phyloP scores from a whole-genome alignment of 2,888 invertebrate species.

The Eilema depressum region DNA sequence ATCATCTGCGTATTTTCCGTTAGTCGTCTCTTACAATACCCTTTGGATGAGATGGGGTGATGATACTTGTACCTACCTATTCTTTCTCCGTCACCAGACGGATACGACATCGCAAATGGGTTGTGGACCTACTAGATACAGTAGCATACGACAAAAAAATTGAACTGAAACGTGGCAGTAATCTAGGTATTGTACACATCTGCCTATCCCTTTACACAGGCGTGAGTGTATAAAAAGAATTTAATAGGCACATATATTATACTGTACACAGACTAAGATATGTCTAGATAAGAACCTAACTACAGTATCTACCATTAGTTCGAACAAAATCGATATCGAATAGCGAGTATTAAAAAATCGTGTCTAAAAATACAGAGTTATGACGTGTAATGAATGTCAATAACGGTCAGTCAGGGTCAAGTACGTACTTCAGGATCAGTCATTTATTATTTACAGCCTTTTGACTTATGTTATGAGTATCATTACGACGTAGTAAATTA shows the following conservation, averaged over 20 bases:
- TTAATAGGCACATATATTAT: neutral
- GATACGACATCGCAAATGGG: too few relatives aligned
- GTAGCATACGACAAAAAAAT: too few relatives aligned
- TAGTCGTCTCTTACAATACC: too few relatives aligned
- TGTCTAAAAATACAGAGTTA: constrained; percentile 33
- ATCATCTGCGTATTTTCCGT: too few relatives aligned
- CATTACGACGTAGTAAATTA: neutral
- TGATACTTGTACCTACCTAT: too few relatives aligned
- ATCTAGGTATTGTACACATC: too few relatives aligned
- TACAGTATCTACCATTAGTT: neutral
- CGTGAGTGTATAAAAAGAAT: neutral
- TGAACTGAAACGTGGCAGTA: too few relatives aligned
- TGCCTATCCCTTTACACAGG: too few relatives aligned
- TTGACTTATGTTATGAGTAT: neutral
- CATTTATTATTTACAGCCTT: neutral
- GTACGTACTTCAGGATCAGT: neutral
- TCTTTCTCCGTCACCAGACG: too few relatives aligned
- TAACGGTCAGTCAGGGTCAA: constrained; percentile 23
- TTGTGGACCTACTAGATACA: too few relatives aligned
- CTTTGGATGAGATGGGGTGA: too few relatives aligned
- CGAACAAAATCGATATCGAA: constrained; percentile 30
- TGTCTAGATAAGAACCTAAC: constrained; percentile 9
- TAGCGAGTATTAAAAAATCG: constrained; percentile 28
- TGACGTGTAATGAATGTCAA: constrained; percentile 17
- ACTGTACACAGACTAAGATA: neutral